These are phyloP conservation scores for Cotesia glomerata DNA, from an alignment of 1,140 invertebrate genomes.

Conservation along the genomic window DNA sequence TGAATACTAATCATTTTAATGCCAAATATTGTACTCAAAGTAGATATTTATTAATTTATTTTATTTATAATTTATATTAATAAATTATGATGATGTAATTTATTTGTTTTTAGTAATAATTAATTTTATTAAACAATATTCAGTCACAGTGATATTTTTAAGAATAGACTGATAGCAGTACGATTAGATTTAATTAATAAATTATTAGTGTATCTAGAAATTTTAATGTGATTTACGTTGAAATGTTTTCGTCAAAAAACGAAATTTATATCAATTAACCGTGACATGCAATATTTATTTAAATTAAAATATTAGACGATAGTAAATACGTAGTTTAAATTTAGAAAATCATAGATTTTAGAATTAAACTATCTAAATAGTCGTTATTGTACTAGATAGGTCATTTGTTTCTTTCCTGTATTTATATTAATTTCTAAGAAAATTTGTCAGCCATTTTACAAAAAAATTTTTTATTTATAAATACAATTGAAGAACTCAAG, in stretches of 20 bases:
- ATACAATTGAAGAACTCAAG: too few species aligned
- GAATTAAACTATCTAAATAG: not conserved
- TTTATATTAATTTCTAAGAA: not conserved
- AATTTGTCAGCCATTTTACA: not conserved
- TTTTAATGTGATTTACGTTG: conserved; percentile 46
- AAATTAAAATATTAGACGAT: conserved; percentile 40
- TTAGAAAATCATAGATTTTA: conserved; percentile 38
- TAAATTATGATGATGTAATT: not conserved
- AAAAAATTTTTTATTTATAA: too few species aligned
- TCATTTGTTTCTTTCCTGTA: not conserved
- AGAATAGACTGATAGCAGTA: conserved; percentile 51
- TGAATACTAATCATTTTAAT: not conserved
- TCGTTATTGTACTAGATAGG: not conserved
- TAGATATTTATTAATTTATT: not conserved
- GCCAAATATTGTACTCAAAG: not conserved
- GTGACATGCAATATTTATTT: conserved; percentile 45
- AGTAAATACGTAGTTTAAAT: conserved; percentile 40
- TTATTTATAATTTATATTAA: not conserved
- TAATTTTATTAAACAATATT: conserved; percentile 18
- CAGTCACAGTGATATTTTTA: conserved; percentile 46
- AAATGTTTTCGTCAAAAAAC: conserved; percentile 23
- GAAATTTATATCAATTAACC: conserved; percentile 27
- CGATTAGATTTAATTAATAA: conserved; percentile 33
- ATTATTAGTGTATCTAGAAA: conserved; percentile 29
- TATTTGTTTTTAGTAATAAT: not conserved